Evolutionary conservation across 2,113 vertebrate genomes (phyloP).

Genomic region (Callaeas wilsoni): DNA sequence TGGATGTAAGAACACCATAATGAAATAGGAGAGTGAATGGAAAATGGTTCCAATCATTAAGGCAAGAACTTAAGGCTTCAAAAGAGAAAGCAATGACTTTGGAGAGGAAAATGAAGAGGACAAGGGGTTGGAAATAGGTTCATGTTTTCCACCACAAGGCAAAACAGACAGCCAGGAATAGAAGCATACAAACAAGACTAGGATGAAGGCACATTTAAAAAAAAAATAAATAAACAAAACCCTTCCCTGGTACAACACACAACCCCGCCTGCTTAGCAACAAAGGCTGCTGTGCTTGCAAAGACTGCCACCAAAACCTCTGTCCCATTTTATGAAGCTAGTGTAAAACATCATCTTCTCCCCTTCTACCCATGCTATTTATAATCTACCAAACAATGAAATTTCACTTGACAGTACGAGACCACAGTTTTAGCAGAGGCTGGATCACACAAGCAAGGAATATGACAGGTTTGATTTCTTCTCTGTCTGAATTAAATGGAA

Average conservation of each 20-base stretch:
- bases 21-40: not conserved
- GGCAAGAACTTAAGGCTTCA: not conserved
- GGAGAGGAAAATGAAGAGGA: not conserved
- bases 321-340: not conserved
- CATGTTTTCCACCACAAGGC: not conserved
- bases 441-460: not conserved
- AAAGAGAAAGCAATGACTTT: not conserved
- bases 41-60: not conserved
- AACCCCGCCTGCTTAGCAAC: conserved; percentile 34
- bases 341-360: not conserved
- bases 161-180: not conserved
- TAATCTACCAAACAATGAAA: not conserved
- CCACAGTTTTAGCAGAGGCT: not conserved
- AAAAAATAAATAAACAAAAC: not conserved
- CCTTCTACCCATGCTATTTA: not conserved
- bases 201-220: not conserved
- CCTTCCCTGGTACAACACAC: not conserved
- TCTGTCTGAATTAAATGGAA: not conserved
- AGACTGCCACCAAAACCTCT: conserved; percentile 3
- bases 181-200: not conserved
- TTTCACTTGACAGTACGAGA: not conserved
- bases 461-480: not conserved
- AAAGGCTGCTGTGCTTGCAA: conserved; percentile 27
- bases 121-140: not conserved
- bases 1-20: not conserved